Percentiles rank a stretch among this genome's conserved stretches.
These are phyloP conservation scores for Epinephelus coioides DNA, from an alignment of 2,797 vertebrate genomes.

Conservation along the genomic window DNA sequence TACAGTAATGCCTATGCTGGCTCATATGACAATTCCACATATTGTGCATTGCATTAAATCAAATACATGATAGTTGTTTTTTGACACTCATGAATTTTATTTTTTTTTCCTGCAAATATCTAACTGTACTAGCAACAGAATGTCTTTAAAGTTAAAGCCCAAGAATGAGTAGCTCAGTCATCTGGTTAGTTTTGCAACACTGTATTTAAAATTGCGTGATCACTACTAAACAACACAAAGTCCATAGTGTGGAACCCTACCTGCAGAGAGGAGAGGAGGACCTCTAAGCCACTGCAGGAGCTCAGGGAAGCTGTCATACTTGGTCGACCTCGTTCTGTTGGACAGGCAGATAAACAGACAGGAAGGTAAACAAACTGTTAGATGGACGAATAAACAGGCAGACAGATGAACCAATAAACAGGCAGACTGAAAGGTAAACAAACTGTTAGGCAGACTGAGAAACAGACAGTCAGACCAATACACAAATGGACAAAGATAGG, in stretches of 20 bases:
- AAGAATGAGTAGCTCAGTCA: background rate
- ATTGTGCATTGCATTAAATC: background rate
- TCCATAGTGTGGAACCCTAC: conserved; percentile 81
- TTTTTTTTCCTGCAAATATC: too few relatives aligned
- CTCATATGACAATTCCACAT: conserved; percentile 1
- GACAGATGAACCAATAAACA: conserved; percentile 4
- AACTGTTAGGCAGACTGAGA: background rate
- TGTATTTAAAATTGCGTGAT: background rate
- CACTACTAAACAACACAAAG: background rate
- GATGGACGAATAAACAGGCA: background rate
- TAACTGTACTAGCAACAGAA: background rate
- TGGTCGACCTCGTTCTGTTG: conserved; percentile 44
- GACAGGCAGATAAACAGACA: background rate
- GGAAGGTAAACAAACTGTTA: background rate
- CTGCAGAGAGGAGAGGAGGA: conserved; percentile 92
- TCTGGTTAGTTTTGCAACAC: background rate
- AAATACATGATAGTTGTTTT: background rate
- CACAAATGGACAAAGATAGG: background rate
- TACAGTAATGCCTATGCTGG: too few relatives aligned
- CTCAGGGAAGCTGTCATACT: conserved; percentile 87
- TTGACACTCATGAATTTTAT: background rate
- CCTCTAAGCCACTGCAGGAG: conserved; percentile 89
- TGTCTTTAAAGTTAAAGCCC: background rate
- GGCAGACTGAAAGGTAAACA: background rate
- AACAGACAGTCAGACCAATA: conserved; percentile 1